Conservation (phyloP, 2,113 vertebrate genomes). For the Ascaphus truei region DNA sequence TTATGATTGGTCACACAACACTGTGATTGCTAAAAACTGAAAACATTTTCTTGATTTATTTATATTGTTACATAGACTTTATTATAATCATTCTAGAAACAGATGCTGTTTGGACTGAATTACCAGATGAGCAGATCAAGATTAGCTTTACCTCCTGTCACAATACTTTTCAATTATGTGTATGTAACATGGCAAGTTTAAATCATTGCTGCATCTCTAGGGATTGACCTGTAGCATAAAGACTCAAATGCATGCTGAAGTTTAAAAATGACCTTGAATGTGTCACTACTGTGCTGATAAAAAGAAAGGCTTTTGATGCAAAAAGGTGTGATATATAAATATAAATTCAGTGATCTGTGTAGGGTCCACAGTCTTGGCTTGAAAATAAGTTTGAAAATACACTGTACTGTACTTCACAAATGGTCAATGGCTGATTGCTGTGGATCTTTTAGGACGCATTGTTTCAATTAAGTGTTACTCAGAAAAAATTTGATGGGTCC, state of each 20-base stretch:
- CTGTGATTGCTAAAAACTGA: not conserved
- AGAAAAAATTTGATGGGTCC: slow-evolving; percentile 4
- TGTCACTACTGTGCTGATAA: not conserved
- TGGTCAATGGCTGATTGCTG: not conserved
- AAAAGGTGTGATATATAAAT: not conserved
- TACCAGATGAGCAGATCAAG: slow-evolving; percentile 25
- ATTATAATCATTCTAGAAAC: slow-evolving; percentile 6
- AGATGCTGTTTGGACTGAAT: slow-evolving; percentile 15
- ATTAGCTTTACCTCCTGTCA: slow-evolving; percentile 23
- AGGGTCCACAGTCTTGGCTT: not conserved
- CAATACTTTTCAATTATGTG: slow-evolving; percentile 8
- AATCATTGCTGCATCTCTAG: not conserved
- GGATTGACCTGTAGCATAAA: not conserved
- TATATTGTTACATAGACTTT: slow-evolving; percentile 5
- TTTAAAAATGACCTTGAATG: slow-evolving; percentile 4
- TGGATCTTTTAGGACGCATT: slow-evolving; percentile 5
- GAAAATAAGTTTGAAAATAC: not conserved
- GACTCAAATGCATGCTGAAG: not conserved
- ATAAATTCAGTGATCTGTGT: not conserved
- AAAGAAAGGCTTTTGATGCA: not conserved
- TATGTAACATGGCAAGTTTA: slow-evolving; percentile 15
- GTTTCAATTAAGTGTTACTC: slow-evolving; percentile 2
- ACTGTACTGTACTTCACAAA: not conserved
- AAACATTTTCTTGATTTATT: slow-evolving; percentile 30
- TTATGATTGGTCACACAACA: not conserved